A percentile compares a stretch with the other conserved stretches of the same genome.
These are phyloP conservation scores for Polyommatus iphigenia DNA, from an alignment of 2,888 invertebrate genomes.

Conservation along the genomic window DNA sequence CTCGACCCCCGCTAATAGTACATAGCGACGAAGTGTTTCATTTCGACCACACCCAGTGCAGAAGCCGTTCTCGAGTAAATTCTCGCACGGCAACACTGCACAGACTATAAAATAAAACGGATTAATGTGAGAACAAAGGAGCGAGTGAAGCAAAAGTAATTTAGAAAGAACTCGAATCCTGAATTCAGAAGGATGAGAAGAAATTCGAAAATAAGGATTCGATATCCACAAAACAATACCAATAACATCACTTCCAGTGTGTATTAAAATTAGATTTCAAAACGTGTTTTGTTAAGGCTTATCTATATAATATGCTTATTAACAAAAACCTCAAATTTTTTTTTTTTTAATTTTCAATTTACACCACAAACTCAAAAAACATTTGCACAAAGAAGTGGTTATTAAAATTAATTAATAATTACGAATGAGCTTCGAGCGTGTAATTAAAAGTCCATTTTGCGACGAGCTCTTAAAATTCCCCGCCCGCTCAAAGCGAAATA, in stretches of 20 bases:
- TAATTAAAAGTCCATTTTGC: slow-evolving; percentile 78
- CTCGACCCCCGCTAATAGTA: too few relatives aligned
- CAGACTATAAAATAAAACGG: background rate
- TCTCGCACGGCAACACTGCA: too few relatives aligned
- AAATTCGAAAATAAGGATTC: background rate
- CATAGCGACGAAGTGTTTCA: too few relatives aligned
- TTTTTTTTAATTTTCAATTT: background rate
- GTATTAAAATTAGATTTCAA: background rate
- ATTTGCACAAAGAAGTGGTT: slow-evolving; percentile 18
- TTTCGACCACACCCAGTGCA: too few relatives aligned
- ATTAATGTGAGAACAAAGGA: background rate
- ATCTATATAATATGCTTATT: background rate
- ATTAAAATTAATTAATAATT: slow-evolving; percentile 61
- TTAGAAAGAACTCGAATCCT: background rate
- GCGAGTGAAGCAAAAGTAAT: background rate
- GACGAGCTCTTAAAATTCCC: slow-evolving; percentile 76
- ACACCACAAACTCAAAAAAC: background rate
- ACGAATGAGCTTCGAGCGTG: slow-evolving; percentile 55
- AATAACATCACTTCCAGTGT: too few relatives aligned
- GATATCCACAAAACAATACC: too few relatives aligned
- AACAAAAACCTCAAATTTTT: background rate
- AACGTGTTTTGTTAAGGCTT: background rate
- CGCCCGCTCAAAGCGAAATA: slow-evolving; percentile 74
- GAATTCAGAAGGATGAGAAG: background rate
- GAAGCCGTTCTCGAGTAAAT: too few relatives aligned